Evolutionary conservation across 2,888 invertebrate species (phyloP).

Genomic region (Himalopsyche kuldschensis): DNA sequence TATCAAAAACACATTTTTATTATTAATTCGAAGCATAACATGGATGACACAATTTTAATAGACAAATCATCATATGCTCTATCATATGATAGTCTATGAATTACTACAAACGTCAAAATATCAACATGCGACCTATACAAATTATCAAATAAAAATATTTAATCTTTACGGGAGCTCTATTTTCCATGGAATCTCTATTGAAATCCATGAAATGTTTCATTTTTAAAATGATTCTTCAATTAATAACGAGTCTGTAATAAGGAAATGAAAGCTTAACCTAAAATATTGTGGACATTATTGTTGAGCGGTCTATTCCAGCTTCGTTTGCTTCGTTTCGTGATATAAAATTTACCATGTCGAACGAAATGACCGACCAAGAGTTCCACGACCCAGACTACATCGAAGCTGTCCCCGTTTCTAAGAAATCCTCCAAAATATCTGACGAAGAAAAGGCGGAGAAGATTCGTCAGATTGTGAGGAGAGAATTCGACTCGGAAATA

Average conservation of each 20-base stretch:
- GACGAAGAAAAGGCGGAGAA: constrained; percentile 55
- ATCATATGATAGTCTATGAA: neutral
- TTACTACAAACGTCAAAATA: neutral
- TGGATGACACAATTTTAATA: neutral
- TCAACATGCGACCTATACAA: neutral
- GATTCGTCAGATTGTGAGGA: constrained; percentile 66
- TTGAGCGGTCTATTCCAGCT: neutral
- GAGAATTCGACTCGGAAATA: constrained; percentile 74
- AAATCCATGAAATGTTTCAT: no score
- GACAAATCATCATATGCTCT: neutral
- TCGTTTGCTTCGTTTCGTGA: neutral
- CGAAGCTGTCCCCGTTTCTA: constrained; percentile 41
- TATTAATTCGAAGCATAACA: neutral
- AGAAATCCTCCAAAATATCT: constrained; percentile 43
- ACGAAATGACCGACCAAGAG: neutral
- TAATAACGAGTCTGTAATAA: neutral
- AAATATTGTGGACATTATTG: neutral
- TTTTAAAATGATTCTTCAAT: neutral
- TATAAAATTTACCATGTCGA: neutral
- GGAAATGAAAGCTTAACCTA: neutral
- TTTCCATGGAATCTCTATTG: no score
- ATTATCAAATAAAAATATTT: neutral
- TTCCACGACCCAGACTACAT: constrained; percentile 63
- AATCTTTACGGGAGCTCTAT: neutral
- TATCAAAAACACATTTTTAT: no score